Base-by-base conservation (phyloP, 2,888 invertebrate genomes). In the Erpobdella octoculata region DNA sequence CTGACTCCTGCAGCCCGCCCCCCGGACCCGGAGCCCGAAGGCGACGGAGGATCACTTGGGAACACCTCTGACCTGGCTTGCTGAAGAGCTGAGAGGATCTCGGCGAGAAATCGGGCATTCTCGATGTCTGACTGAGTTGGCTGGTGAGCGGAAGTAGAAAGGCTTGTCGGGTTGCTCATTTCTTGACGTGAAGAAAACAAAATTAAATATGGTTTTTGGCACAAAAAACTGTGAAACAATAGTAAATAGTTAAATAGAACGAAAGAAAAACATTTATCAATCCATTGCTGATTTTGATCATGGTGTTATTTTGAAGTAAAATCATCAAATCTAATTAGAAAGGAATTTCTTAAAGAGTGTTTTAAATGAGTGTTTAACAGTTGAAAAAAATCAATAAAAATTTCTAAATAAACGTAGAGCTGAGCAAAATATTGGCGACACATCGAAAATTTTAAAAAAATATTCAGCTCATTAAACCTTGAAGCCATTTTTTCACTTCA, bases 401-500 rank as follows among this genome's bases (percentile, higher is more conserved):
- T 6, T 12, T 12, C 6, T 53, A 53, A 4, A 53, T 53, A 9
- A 53, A 9, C 28, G 21, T 28, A 25, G 28, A 4, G 15, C 18
- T 53, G 53, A 8, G 18, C 9, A 6, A 53, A 53, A 53, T n/a
- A n/a, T n/a, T n/a, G n/a, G n/a, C n/a, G n/a, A n/a, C n/a, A n/a
- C n/a, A n/a, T 15, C 12, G 12, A n/a, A 15, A 41, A 41, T 41
- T 41, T 41, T 41, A 15, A 12, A 15, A n/a, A 41, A 41, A 15
- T 15, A 12, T 15, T 41, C 18, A 9, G 35, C 12, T 62, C 21
- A 62, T 62, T 31, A 28, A 18, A 69, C 69, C 69, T 35, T 28
- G 46, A 36, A 69, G 69, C 69, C 69, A 69, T n/a, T 25, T 69
- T 53, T 69, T 48, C 21, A 69, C 48, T n/a, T 69, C 69, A 31